phyloP scores from a whole-genome alignment of 2,888 invertebrate species.

The Phlogophora meticulosa region DNA sequence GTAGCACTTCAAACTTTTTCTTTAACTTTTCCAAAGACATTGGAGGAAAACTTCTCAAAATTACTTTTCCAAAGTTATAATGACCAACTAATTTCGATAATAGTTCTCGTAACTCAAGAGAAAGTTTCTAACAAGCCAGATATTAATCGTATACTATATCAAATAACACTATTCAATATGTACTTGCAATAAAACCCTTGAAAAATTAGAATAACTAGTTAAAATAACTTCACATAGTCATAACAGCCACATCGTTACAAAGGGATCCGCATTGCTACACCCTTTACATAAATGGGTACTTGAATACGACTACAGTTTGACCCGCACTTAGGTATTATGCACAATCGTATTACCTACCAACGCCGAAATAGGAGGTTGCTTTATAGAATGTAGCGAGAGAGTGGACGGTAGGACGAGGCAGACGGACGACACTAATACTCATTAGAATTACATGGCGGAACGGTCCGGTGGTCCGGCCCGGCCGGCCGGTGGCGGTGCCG shows the following conservation, averaged over 20 bases:
- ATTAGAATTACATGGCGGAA: conserved; percentile 90
- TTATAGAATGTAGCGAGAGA: conserved; percentile 71
- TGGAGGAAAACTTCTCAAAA: neutral
- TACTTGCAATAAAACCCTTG: neutral
- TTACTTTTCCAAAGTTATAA: conserved; percentile 4
- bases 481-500: conserved; percentile 33
- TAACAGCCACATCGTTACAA: conserved; percentile 38
- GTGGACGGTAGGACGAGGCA: conserved; percentile 72
- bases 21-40: conserved; percentile 4
- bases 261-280: conserved; percentile 45
- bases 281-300: conserved; percentile 57
- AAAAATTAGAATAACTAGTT: conserved; percentile 24
- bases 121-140: neutral
- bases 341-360: conserved; percentile 74
- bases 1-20: neutral
- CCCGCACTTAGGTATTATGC: conserved; percentile 69
- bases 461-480: conserved; percentile 66
- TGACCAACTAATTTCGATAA: too few species aligned
- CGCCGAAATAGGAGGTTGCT: conserved; percentile 74
- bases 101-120: too few species aligned
- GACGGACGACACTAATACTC: conserved; percentile 89
- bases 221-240: conserved; percentile 45
- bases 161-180: neutral
- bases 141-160: neutral
- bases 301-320: conserved; percentile 60